These are phyloP conservation scores for Todus mexicanus DNA, from an alignment of 2,797 vertebrate species.

Conservation along the genomic window DNA sequence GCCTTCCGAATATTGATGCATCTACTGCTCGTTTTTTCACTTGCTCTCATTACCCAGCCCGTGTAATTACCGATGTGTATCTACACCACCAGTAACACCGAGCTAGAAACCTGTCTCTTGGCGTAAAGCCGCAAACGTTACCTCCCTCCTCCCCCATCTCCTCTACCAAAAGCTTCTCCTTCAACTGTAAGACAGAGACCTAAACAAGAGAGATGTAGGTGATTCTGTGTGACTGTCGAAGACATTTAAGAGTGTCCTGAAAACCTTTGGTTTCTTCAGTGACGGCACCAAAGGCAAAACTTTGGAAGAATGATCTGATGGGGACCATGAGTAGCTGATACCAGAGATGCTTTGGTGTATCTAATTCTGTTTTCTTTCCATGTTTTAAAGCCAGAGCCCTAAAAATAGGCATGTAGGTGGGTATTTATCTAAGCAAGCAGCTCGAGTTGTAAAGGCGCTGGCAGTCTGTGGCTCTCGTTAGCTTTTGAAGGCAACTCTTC, in stretches of 20 bases:
- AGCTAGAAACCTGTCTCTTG: slow-evolving; percentile 30
- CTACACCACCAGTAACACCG: background rate
- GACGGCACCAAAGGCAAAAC: background rate
- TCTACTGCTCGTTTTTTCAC: slow-evolving; percentile 6
- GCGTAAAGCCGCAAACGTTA: slow-evolving; percentile 26
- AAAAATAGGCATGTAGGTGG: background rate
- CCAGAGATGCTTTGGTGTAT: background rate
- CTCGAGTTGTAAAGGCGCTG: background rate
- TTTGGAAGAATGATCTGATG: background rate
- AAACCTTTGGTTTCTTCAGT: background rate
- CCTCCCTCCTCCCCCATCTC: slow-evolving; percentile 32
- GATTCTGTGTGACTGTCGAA: background rate
- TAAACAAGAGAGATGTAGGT: background rate
- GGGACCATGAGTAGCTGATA: background rate
- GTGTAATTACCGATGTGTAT: slow-evolving; percentile 22
- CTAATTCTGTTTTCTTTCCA: background rate
- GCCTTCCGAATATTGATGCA: background rate
- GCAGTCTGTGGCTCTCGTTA: background rate
- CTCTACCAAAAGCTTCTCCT: background rate
- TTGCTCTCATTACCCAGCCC: slow-evolving; percentile 1
- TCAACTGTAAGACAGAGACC: background rate
- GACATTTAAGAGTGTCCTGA: background rate
- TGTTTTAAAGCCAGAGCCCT: background rate
- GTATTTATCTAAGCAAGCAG: background rate
- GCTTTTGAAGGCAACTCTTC: background rate